Conservation (phyloP, 2,888 invertebrate species). For the Andrena praecox region DNA sequence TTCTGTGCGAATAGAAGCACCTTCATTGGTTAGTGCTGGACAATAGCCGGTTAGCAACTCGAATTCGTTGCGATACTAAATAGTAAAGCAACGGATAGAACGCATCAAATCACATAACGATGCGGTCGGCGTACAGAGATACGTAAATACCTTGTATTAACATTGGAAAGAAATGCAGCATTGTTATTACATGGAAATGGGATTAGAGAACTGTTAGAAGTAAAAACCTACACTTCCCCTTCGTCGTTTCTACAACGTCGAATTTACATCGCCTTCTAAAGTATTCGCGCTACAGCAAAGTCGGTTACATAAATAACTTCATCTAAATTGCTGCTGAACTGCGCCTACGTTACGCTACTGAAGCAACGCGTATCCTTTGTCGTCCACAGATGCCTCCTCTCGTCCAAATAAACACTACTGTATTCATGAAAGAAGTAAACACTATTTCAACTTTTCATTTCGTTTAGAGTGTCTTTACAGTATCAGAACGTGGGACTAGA, state of each 20-base stretch:
- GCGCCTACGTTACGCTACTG: conserved; percentile 15
- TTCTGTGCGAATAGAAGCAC: neutral
- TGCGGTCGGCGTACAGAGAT: conserved; percentile 15
- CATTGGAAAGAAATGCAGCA: conserved; percentile 1
- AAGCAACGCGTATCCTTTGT: conserved; percentile 25
- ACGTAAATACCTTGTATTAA: conserved; percentile 12
- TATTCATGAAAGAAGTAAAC: conserved; percentile 11
- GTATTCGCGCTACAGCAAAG: neutral
- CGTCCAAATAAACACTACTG: neutral
- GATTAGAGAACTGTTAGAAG: conserved; percentile 10
- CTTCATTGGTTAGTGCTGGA: conserved; percentile 1
- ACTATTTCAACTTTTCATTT: conserved; percentile 21
- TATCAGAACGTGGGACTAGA: conserved; percentile 46
- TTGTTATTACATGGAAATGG: conserved; percentile 14
- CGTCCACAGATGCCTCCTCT: conserved; percentile 5
- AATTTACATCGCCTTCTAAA: neutral
- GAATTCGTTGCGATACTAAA: neutral
- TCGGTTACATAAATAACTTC: conserved; percentile 21
- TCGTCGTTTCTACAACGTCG: neutral
- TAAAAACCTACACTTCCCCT: neutral
- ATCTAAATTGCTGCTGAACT: neutral
- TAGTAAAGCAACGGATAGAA: neutral
- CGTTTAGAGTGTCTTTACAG: conserved; percentile 25
- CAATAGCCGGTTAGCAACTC: conserved; percentile 2
- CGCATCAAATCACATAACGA: neutral